Base-by-base conservation (phyloP, 2,888 invertebrate genomes). In the Neelides folsomi region DNA sequence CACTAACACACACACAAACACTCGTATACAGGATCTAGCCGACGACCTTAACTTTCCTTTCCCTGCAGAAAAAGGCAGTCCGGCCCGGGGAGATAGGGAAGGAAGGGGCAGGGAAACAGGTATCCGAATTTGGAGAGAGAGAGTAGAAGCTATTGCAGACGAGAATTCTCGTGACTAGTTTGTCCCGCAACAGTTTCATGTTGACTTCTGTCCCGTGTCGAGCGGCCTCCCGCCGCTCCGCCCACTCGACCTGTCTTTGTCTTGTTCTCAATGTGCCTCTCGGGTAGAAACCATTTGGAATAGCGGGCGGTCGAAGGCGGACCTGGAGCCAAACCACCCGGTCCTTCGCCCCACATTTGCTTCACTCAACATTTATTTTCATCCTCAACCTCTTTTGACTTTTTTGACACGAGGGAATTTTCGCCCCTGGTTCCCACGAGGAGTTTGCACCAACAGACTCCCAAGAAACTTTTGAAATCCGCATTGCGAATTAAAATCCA, bases 11-110 rank as follows among this genome's bases (percentile, higher is more conserved):
- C 27, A 27, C 27, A 27, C 4, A 7, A 27, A 27, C 27, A n/a
- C n/a, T n/a, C n/a, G n/a, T n/a, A n/a, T n/a, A n/a, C n/a, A n/a
- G n/a, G n/a, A n/a, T n/a, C n/a, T n/a, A n/a, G n/a, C n/a, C n/a
- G n/a, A n/a, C n/a, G n/a, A n/a, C n/a, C n/a, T 35, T 34, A 13
- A 2, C 27, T 40, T 54, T 54, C 12, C 47, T 45, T 52, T 52
- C 43, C 46, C 48, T 52, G 53, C 66, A 68, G 66, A 67, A 66
- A 65, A 67, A 66, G 64, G 66, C 63, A 48, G 53, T 58, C 54
- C 66, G 67, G 49, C 66, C 66, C 45, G 67, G 68, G 51, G 64
- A 66, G 56, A 59, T 66, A 57, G 27, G 27, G 27, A 27, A 27
- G 27, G 27, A 27, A 27, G 27, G 27, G 27, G 27, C 27, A 27